Evolutionary conservation across 2,888 invertebrate species (phyloP).

Genomic region (Melieria picta): DNA sequence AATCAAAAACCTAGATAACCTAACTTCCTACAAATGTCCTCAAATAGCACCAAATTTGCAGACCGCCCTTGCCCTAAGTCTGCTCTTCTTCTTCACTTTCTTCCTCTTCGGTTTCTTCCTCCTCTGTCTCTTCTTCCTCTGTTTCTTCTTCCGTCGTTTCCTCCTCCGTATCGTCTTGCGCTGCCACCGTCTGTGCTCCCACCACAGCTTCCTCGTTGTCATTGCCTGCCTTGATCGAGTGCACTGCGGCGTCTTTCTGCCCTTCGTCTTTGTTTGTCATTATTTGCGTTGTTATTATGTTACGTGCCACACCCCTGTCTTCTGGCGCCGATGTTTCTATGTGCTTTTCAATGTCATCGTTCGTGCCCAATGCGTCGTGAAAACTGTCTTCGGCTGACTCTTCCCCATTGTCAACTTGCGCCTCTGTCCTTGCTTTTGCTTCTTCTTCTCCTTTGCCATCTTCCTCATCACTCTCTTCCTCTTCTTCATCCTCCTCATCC

Average conservation of each 20-base stretch:
- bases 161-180: constrained; percentile 20
- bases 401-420: constrained; percentile 11
- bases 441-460: constrained; percentile 8
- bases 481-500: constrained; percentile 44
- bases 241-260: constrained; percentile 15
- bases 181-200: background rate
- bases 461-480: constrained; percentile 39
- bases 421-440: constrained; percentile 28
- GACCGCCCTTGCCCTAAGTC: too few species aligned
- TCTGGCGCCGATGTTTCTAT: constrained; percentile 39
- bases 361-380: background rate
- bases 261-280: constrained; percentile 6
- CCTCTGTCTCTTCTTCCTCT: constrained; percentile 11
- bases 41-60: too few species aligned
- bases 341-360: constrained; percentile 40
- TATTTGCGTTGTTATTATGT: constrained; percentile 2
- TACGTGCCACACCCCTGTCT: constrained; percentile 16
- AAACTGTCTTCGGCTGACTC: background rate
- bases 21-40: too few species aligned
- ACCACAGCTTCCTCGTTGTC: background rate
- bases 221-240: background rate
- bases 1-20: too few species aligned
- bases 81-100: constrained; percentile 23
- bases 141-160: constrained; percentile 24
- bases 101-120: constrained; percentile 4